These are phyloP conservation scores for Orthosia incerta DNA, from an alignment of 2,888 invertebrate species.

Conservation along the genomic window DNA sequence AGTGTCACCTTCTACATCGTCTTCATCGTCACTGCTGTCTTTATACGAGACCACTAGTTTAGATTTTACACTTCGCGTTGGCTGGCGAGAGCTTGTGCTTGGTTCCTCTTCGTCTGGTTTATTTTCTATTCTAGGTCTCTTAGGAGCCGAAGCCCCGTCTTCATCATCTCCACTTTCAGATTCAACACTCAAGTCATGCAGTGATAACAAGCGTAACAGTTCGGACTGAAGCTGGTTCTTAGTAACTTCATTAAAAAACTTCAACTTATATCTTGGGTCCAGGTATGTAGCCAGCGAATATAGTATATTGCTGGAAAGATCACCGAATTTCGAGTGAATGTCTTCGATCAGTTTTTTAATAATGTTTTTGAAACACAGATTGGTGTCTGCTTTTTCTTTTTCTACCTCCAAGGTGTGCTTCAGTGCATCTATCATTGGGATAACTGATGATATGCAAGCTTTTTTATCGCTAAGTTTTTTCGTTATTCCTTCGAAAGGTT, in stretches of 20 bases:
- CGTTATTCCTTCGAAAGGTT: constrained; percentile 33
- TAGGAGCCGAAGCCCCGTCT: background rate
- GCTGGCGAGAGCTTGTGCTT: constrained; percentile 4
- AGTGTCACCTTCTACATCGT: constrained; percentile 2
- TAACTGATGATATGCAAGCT: constrained; percentile 32
- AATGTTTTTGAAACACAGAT: background rate
- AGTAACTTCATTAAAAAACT: constrained; percentile 25
- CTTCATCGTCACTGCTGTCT: constrained; percentile 23
- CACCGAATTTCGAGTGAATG: constrained; percentile 26
- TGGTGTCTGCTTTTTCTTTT: constrained; percentile 14
- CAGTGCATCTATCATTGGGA: constrained; percentile 18
- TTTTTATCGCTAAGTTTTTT: background rate
- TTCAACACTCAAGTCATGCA: background rate
- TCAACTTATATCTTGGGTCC: constrained; percentile 25
- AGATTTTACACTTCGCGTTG: constrained; percentile 9
- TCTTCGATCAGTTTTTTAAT: constrained; percentile 18
- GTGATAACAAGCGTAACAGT: constrained; percentile 20
- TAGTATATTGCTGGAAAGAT: constrained; percentile 18
- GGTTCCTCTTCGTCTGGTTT: background rate
- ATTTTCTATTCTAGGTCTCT: background rate
- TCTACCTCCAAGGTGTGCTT: constrained; percentile 21
- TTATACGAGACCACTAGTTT: constrained; percentile 13
- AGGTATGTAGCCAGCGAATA: constrained; percentile 26
- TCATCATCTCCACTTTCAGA: background rate
- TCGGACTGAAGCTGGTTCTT: constrained; percentile 27